Evolutionary conservation across 1,140 invertebrate species (phyloP).

Genomic region (Anastatus disparis): DNA sequence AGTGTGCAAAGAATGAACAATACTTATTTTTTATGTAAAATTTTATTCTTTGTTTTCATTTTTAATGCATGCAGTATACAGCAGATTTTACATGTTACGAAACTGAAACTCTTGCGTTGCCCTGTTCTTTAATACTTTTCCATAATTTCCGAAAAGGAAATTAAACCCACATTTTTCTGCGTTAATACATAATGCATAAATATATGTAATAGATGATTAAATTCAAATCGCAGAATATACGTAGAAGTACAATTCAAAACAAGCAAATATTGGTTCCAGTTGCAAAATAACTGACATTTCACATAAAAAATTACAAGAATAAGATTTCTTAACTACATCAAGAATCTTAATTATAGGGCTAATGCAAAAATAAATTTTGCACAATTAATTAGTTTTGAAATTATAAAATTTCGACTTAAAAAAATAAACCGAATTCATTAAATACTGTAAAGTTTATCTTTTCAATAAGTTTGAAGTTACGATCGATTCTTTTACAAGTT

Average conservation of each 20-base stretch:
- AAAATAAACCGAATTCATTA: constrained; percentile 5
- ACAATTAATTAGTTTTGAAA: neutral
- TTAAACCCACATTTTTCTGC: neutral
- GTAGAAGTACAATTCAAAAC: neutral
- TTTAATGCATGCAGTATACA: constrained; percentile 38
- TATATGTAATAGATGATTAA: neutral
- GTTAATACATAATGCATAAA: neutral
- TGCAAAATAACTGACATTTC: neutral
- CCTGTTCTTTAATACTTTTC: constrained; percentile 8
- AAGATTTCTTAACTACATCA: neutral
- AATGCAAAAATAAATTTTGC: neutral
- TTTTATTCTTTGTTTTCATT: constrained; percentile 39
- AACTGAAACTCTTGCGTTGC: constrained; percentile 10
- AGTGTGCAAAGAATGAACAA: neutral
- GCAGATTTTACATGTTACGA: constrained; percentile 26
- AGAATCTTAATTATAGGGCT: neutral
- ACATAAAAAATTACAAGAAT: constrained; percentile 7
- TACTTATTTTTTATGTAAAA: constrained; percentile 33
- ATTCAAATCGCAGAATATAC: constrained; percentile 3
- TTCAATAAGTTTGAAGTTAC: neutral
- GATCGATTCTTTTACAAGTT: constrained; percentile 6
- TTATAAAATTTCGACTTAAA: neutral
- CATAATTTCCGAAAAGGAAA: neutral
- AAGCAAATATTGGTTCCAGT: constrained; percentile 7
- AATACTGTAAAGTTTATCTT: neutral